Evolutionary conservation across 2,113 vertebrate species (phyloP), one percentile per base, ranked within the genome.

Genomic region (Micromys minutus): DNA sequence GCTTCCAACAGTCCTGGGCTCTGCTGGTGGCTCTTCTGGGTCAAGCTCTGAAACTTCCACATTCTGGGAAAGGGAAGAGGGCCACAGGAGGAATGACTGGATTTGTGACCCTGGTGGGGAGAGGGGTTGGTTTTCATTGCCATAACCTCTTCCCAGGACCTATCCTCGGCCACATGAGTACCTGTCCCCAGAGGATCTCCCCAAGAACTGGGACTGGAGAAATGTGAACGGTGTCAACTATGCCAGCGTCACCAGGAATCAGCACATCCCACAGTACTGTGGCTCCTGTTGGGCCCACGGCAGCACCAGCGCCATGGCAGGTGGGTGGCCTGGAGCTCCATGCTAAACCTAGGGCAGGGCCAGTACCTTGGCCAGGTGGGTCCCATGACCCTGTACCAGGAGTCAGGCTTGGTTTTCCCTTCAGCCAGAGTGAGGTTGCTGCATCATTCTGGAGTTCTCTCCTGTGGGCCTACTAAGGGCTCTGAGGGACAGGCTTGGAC

Each of bases 261-360:
- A 99, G 98, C 99, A 99, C 98, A 99, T 99, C 89, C 99, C 99
- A 0, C 99, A 99, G 98, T 99, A 99, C 98, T 99, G 99, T 21
- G 99, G 99, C 13, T 99, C 99, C 81, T 99, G 99, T 98, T 99
- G 99, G 99, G 99, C 99, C 0, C 99, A 99, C 0, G 99, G 99
- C 92, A 99, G 99, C 98, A 99, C 99, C 96, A 99, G 99, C 0
- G 99, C 99, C 1, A 92, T 99, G 95, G 99, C 99, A 97, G 99
- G 99, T 99, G 98, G 71, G 85, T 71, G 2, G 45, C 67, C 90
- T 42, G 24, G 57, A 29, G 21, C 57, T 47, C 67, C 42, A 15
- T 8, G 39, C 47, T 99, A 99, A 99, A 99, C 99, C 0, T 99
- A 99, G 0, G 99, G 99, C 94, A 99, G 99, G 98, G 99, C 99